Conservation (phyloP, 2,888 invertebrate genomes). For the Drosophila rellima region DNA sequence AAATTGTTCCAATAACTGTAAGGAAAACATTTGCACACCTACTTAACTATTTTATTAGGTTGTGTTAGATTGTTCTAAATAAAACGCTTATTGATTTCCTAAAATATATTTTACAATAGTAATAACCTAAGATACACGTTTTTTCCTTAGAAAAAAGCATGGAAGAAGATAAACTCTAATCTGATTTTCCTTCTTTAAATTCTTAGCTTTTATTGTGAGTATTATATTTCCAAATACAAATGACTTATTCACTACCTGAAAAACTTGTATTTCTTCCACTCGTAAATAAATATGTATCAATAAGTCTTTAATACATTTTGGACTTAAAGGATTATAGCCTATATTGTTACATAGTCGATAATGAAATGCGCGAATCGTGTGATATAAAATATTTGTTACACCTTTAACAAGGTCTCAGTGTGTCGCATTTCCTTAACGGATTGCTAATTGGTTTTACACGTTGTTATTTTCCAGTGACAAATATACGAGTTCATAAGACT, state of each 20-base stretch:
- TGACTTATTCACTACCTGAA: not conserved
- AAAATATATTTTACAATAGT: not conserved
- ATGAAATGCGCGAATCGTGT: constrained; percentile 7
- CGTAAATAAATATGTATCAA: no score
- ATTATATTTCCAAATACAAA: not conserved
- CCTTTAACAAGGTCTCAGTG: constrained; percentile 20
- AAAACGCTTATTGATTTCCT: not conserved
- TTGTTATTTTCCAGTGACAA: constrained; percentile 47
- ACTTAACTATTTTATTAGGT: constrained; percentile 6
- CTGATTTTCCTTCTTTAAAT: not conserved
- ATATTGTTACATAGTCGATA: not conserved
- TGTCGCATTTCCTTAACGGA: constrained; percentile 43
- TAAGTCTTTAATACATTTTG: not conserved
- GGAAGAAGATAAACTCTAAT: no score
- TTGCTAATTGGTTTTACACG: constrained; percentile 53
- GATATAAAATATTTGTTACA: constrained; percentile 28
- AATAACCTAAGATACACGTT: not conserved
- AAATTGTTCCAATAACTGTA: constrained; percentile 14
- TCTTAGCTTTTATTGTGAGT: not conserved
- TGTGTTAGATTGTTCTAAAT: not conserved
- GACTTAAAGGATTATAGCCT: constrained; percentile 24
- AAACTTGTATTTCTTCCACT: no score
- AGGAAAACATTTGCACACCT: constrained; percentile 4
- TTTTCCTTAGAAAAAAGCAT: not conserved
- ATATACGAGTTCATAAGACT: constrained; percentile 23